Conservation (phyloP, 2,113 vertebrate species). For the Dromiciops gliroides region DNA sequence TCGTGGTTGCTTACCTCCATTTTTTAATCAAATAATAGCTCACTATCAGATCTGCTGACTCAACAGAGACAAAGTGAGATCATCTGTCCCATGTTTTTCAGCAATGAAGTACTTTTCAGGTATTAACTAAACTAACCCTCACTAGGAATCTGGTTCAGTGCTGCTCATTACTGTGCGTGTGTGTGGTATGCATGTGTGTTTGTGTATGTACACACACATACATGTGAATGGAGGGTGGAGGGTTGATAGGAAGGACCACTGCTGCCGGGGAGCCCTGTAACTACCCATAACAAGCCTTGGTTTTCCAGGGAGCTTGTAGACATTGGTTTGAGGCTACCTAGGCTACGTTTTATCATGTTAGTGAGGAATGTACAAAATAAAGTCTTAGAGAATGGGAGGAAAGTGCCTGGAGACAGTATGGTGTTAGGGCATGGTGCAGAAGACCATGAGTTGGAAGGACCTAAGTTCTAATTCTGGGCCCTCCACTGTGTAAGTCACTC, state of each 20-base stretch:
- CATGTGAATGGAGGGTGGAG: no score
- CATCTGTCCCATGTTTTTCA: constrained; percentile 13
- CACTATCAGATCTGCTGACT: constrained; percentile 21
- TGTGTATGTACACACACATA: no score
- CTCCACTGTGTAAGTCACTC: background rate
- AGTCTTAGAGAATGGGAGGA: background rate
- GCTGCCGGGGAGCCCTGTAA: background rate
- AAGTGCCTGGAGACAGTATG: background rate
- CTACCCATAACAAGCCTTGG: background rate
- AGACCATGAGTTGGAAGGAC: background rate
- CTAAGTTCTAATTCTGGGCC: background rate
- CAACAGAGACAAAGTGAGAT: constrained; percentile 41
- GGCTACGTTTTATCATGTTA: background rate
- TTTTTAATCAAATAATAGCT: constrained; percentile 14
- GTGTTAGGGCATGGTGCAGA: background rate
- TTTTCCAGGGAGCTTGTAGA: background rate
- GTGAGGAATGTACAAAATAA: background rate
- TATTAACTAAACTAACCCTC: constrained; percentile 24
- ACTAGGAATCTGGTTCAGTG: constrained; percentile 5
- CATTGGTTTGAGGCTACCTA: background rate
- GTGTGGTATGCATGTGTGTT: no score
- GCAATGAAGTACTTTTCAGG: background rate
- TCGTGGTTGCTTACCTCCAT: background rate
- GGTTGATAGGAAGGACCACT: background rate
- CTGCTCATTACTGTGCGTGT: background rate